These are phyloP conservation scores for Cebidichthys violaceus DNA, from an alignment of 2,113 vertebrate species.

Conservation along the genomic window DNA sequence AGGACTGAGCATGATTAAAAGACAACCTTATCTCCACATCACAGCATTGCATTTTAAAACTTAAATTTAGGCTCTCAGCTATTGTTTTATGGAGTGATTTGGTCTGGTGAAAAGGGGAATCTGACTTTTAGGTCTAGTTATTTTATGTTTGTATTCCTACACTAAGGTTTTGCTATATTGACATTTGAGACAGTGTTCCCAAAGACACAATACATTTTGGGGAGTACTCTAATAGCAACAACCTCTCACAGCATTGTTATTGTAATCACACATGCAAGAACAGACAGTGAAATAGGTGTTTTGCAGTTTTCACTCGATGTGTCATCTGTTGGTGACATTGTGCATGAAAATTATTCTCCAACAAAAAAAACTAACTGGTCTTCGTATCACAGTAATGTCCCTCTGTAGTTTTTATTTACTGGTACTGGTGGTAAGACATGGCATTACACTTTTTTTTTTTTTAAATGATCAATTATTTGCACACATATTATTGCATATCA, in stretches of 20 bases:
- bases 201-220: neutral
- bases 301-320: neutral
- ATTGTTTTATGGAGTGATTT: neutral
- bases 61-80: neutral
- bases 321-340: neutral
- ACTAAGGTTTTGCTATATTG: neutral
- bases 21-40: slow-evolving; percentile 44
- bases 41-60: slow-evolving; percentile 9
- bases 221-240: neutral
- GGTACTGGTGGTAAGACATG: too few species aligned
- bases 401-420: neutral
- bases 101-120: neutral
- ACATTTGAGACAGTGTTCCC: neutral
- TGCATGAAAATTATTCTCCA: neutral
- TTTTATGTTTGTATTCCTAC: neutral
- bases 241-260: neutral
- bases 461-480: neutral
- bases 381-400: neutral
- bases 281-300: neutral
- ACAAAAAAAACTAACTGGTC: neutral
- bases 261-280: slow-evolving; percentile 8
- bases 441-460: neutral
- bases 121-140: neutral
- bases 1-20: slow-evolving; percentile 54
- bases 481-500: neutral